These are phyloP conservation scores for Meloidogyne floridensis DNA, from an alignment of 1,140 invertebrate genomes.

Conservation along the genomic window DNA sequence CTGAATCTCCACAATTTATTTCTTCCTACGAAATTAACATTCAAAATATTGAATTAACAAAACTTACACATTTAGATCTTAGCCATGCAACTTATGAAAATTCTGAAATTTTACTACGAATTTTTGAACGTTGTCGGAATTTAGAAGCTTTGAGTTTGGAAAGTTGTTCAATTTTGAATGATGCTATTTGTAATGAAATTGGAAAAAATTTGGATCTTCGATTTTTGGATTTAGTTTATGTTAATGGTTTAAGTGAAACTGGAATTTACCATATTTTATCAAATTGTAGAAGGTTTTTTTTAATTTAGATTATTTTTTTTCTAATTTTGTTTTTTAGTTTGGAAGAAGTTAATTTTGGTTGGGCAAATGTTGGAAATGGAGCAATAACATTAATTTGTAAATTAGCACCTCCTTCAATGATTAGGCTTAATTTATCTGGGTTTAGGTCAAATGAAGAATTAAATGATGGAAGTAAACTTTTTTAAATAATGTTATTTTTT, in stretches of 20 bases:
- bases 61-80: slow-evolving; percentile 31
- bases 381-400: slow-evolving; percentile 16
- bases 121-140: slow-evolving; percentile 13
- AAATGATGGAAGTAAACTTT: slow-evolving; percentile 16
- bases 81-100: slow-evolving; percentile 23
- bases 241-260: slow-evolving; percentile 7
- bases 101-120: not conserved
- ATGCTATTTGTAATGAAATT: slow-evolving; percentile 21
- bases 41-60: not conserved
- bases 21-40: slow-evolving; percentile 8
- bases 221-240: slow-evolving; percentile 25
- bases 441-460: slow-evolving; percentile 5
- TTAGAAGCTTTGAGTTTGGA: slow-evolving; percentile 27
- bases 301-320: not conserved
- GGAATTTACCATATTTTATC: slow-evolving; percentile 20
- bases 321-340: slow-evolving; percentile 13
- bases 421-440: slow-evolving; percentile 18
- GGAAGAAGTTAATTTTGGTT: slow-evolving; percentile 17
- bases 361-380: slow-evolving; percentile 17
- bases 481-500: not conserved
- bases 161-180: slow-evolving; percentile 17
- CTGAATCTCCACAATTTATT: slow-evolving; percentile 10
- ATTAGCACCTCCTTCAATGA: not conserved
- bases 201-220: slow-evolving; percentile 8
- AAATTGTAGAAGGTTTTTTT: slow-evolving; percentile 16